These are phyloP conservation scores for Colletes collaris DNA, from an alignment of 2,888 invertebrate species.

Conservation along the genomic window DNA sequence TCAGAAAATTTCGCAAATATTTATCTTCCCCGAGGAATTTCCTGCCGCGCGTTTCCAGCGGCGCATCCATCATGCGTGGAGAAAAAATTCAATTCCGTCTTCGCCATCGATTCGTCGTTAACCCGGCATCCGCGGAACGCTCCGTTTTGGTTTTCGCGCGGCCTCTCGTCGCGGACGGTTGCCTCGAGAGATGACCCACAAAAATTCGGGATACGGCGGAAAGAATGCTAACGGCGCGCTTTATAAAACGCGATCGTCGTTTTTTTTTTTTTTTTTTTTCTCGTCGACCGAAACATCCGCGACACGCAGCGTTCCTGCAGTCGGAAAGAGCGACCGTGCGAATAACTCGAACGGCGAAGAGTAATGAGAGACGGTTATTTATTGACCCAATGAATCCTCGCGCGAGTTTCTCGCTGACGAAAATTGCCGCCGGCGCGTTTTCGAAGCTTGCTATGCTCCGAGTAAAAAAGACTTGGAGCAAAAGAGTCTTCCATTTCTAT, in stretches of 20 bases:
- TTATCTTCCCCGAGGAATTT: neutral
- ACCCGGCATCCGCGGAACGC: neutral
- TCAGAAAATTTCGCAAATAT: slow-evolving; percentile 7
- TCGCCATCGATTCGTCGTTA: neutral
- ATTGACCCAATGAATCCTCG: neutral
- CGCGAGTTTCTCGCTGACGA: neutral
- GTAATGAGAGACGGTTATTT: slow-evolving; percentile 18
- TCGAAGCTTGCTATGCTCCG: too few species aligned
- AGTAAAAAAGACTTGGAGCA: too few species aligned
- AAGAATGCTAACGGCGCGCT: slow-evolving; percentile 45
- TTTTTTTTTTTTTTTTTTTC: neutral
- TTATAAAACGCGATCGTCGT: slow-evolving; percentile 26
- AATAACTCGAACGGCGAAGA: slow-evolving; percentile 21
- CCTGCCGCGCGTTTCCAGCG: neutral
- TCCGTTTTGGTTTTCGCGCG: neutral
- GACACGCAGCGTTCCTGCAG: neutral
- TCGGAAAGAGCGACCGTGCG: neutral
- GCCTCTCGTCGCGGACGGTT: neutral
- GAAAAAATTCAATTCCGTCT: slow-evolving; percentile 3
- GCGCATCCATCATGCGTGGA: neutral
- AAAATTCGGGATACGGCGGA: slow-evolving; percentile 31
- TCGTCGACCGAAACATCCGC: neutral
- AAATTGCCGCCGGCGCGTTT: neutral
- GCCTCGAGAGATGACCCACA: slow-evolving; percentile 3
- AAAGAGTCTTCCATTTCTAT: too few species aligned